phyloP scores from a whole-genome alignment of 2,888 invertebrate genomes.

The Eucera pruinosa region DNA sequence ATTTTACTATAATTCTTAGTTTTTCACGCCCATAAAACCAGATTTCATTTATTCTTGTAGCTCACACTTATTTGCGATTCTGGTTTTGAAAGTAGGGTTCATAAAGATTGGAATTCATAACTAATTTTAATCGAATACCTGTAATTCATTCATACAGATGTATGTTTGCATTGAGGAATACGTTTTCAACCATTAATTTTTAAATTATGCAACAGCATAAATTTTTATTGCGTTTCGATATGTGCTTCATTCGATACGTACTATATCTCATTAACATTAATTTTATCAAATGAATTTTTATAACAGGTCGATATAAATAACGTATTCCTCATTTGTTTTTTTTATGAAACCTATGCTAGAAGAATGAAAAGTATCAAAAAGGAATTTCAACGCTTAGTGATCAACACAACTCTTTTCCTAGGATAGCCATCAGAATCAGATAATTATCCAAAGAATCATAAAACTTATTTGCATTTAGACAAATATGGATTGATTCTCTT shows the following conservation, averaged over 20 bases:
- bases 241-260: neutral
- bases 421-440: neutral
- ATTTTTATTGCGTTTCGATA: neutral
- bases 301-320: neutral
- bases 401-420: neutral
- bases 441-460: neutral
- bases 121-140: neutral
- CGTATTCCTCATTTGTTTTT: constrained; percentile 19
- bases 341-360: neutral
- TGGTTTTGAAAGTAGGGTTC: neutral
- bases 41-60: neutral
- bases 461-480: neutral
- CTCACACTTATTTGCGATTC: neutral
- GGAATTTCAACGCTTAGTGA: neutral
- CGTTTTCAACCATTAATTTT: neutral
- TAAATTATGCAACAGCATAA: neutral
- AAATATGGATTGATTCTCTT: neutral
- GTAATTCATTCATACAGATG: neutral
- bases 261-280: neutral
- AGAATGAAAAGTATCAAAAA: neutral
- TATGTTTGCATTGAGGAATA: constrained; percentile 2
- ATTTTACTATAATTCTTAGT: neutral
- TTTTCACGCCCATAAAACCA: neutral
- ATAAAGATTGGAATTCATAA: neutral
- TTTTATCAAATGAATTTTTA: neutral